These are phyloP conservation scores for Gymnothorax reevesii DNA, from an alignment of 2,797 vertebrate genomes.

Conservation along the genomic window DNA sequence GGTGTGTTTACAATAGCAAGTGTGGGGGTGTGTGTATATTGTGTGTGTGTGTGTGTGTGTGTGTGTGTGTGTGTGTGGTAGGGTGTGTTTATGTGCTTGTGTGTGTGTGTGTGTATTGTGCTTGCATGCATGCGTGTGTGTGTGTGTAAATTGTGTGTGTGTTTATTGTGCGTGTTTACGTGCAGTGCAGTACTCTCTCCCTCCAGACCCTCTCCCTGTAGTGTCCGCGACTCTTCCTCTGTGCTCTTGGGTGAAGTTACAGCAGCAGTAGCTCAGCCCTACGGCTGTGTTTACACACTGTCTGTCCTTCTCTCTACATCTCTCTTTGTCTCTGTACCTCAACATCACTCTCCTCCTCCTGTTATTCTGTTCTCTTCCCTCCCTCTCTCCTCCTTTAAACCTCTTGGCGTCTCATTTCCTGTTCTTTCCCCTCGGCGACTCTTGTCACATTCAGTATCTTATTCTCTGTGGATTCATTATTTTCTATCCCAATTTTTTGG, in stretches of 20 bases:
- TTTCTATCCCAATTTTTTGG: neutral
- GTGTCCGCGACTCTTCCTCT: conserved; percentile 19
- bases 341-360: neutral
- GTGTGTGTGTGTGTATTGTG: no score
- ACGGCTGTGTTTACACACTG: neutral
- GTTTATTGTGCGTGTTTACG: neutral
- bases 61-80: conserved; percentile 2
- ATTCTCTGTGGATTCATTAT: neutral
- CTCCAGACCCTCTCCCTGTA: conserved; percentile 10
- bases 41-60: conserved; percentile 12
- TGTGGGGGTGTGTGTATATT: neutral
- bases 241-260: conserved; percentile 5
- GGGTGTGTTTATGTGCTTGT: neutral
- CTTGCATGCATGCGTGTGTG: no score
- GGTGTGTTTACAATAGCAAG: no score
- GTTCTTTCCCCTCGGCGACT: conserved; percentile 4
- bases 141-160: no score
- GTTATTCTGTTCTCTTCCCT: neutral
- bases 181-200: neutral
- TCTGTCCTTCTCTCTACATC: neutral
- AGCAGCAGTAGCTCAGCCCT: neutral
- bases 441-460: conserved; percentile 10
- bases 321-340: neutral
- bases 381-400: conserved; percentile 5
- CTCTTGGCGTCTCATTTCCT: neutral